phyloP scores from a whole-genome alignment of 1,140 invertebrate genomes.

The Arctopsyche grandis region DNA sequence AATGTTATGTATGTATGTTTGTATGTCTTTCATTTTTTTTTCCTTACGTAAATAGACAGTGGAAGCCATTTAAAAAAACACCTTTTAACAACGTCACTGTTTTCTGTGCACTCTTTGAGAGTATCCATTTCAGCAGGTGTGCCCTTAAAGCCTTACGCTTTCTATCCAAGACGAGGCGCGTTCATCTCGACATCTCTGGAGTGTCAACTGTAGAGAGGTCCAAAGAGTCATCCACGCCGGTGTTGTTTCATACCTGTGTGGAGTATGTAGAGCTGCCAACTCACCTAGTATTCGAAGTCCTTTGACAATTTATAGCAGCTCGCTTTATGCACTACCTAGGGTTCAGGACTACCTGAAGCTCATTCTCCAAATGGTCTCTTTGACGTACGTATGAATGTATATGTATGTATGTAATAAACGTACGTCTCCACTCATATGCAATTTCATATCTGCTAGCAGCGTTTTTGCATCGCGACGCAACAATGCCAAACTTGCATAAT shows the following conservation, averaged over 20 bases:
- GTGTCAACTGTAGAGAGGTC: not conserved
- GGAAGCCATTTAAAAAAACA: no score
- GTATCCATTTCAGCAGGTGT: not conserved
- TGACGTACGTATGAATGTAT: not conserved
- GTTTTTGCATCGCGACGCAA: not conserved
- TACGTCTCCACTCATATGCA: not conserved
- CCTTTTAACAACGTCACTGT: no score
- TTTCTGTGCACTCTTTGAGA: not conserved
- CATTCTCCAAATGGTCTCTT: constrained; percentile 27
- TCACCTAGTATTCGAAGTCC: not conserved
- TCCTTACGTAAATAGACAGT: no score
- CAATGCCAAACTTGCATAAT: constrained; percentile 6
- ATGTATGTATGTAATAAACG: not conserved
- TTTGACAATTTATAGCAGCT: constrained; percentile 19
- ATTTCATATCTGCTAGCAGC: not conserved
- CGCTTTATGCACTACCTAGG: not conserved
- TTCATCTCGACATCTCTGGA: not conserved
- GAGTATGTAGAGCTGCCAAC: not conserved
- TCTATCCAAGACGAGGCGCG: not conserved
- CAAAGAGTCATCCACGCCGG: constrained; percentile 14
- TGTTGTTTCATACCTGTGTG: not conserved
- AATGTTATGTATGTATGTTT: no score
- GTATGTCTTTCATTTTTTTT: no score
- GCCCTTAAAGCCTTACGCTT: not conserved
- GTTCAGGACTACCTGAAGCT: not conserved